Base-by-base conservation (phyloP, 2,888 invertebrate genomes). In the Fabriciana adippe region DNA sequence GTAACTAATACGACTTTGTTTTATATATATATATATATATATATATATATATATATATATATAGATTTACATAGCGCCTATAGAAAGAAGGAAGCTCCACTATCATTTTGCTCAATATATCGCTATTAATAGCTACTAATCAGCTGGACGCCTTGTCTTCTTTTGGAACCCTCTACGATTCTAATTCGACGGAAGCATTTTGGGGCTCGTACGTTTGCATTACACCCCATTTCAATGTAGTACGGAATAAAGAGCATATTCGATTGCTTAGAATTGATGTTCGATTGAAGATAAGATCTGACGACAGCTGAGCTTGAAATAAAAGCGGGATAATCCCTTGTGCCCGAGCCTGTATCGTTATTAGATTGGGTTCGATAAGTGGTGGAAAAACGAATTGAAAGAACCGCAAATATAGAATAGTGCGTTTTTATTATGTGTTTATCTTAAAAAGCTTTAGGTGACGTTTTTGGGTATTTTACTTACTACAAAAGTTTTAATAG, bases 141-240 rank as follows among this genome's bases (percentile, higher is more conserved):
- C 26, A 14, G 6, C 21, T 41, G 16, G 45, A 18, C 26, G 6
- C 21, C 11, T 3, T 15, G 31, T 16, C 47, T n/a, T 31, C 14
- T 56, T 57, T n/a, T 26, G 47, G 26, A 31, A 59, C 31, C 31
- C n/a, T 59, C 48, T 48, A 48, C 48, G 48, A 48, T 54, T 55
- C 54, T 66, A 60, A 60, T 60, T 55, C 60, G 18, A 18, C 54
- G 35, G 48, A 47, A 47, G 59, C 35, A 14, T 64, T 50, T 21
- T 51, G 51, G 5, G 51, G n/a, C 64, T 64, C 64, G 51, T 45
- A 55, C 64, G 55, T 64, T 64, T 55, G 26, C 51, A 31, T 64
- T 64, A 51, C 64, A 64, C 41, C 60, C 50, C 31, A 64, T 68
- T 64, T 60, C 59, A 60, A 55, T 55, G 59, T 50, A 55, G 35